A percentile compares a stretch with the other conserved stretches of the same genome.
Conservation (phyloP, 2,888 invertebrate genomes). For the Hydraecia micacea region DNA sequence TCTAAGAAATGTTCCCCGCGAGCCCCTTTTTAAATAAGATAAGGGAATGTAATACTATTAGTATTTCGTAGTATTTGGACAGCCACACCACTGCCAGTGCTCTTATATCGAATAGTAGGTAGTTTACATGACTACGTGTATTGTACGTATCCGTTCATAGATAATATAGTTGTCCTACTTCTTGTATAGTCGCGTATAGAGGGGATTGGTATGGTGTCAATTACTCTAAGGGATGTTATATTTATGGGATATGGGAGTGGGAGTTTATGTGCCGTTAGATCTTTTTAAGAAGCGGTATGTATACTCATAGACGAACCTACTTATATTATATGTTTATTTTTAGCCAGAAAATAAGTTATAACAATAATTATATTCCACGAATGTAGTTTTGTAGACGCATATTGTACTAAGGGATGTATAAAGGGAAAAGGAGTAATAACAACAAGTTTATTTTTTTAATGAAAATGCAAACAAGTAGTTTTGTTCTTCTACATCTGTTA, state of each 20-base stretch:
- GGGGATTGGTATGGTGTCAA: constrained; percentile 57
- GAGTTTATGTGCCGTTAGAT: constrained; percentile 33
- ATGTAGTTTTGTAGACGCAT: constrained; percentile 52
- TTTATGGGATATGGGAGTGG: constrained; percentile 9
- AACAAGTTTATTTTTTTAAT: constrained; percentile 49
- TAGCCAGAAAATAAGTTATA: constrained; percentile 21
- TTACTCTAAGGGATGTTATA: constrained; percentile 54
- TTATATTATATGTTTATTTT: constrained; percentile 25
- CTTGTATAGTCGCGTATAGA: constrained; percentile 33
- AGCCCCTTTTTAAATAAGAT: neutral
- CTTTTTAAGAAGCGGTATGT: constrained; percentile 47
- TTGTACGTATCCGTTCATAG: constrained; percentile 68
- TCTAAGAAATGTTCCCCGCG: too few species aligned
- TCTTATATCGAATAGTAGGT: constrained; percentile 68
- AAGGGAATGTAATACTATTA: constrained; percentile 35
- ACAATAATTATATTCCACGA: constrained; percentile 38
- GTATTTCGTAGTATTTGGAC: constrained; percentile 72
- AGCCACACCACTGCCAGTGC: constrained; percentile 83
- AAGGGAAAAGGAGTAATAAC: constrained; percentile 8
- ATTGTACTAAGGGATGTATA: constrained; percentile 25
- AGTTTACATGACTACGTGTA: constrained; percentile 40
- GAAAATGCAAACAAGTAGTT: constrained; percentile 32
- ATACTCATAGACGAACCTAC: constrained; percentile 17
- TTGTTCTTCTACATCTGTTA: constrained; percentile 56
- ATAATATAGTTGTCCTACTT: constrained; percentile 46